Conservation (phyloP, 2,888 invertebrate genomes). For the Cheilosia vernalis region DNA sequence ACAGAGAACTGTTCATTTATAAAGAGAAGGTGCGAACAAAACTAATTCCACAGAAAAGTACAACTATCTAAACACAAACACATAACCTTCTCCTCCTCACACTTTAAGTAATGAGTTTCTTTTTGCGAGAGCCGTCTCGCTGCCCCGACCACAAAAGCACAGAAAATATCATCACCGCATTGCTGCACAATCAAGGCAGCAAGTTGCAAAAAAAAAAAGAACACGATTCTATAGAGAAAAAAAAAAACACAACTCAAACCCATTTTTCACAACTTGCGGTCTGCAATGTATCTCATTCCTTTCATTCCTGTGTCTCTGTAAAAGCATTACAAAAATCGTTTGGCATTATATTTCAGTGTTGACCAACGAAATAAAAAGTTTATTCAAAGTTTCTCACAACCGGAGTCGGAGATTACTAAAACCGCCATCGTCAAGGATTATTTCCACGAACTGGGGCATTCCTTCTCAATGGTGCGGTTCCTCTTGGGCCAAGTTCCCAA, state of each 20-base stretch:
- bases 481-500: conserved; percentile 20
- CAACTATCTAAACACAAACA: conserved; percentile 57
- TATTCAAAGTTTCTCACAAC: conserved; percentile 65
- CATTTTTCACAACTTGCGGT: conserved; percentile 74
- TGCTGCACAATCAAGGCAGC: conserved; percentile 62
- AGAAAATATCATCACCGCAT: conserved; percentile 66
- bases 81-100: background rate
- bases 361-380: conserved; percentile 69
- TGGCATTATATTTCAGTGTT: conserved; percentile 62
- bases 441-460: conserved; percentile 18
- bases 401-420: conserved; percentile 55
- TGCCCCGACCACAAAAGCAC: conserved; percentile 29
- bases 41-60: conserved; percentile 66
- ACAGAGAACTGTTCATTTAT: conserved; percentile 26
- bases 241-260: conserved; percentile 52
- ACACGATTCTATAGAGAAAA: background rate
- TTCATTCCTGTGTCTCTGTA: conserved; percentile 64
- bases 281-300: conserved; percentile 66
- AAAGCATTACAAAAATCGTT: conserved; percentile 70
- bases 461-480: conserved; percentile 32
- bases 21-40: conserved; percentile 55
- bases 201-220: background rate
- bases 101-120: conserved; percentile 68
- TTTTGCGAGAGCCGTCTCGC: conserved; percentile 25
- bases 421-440: conserved; percentile 67